Evolutionary conservation across 2,888 invertebrate genomes (phyloP), one percentile per base, ranked within the genome.

Genomic region (Calameuta filiformis): DNA sequence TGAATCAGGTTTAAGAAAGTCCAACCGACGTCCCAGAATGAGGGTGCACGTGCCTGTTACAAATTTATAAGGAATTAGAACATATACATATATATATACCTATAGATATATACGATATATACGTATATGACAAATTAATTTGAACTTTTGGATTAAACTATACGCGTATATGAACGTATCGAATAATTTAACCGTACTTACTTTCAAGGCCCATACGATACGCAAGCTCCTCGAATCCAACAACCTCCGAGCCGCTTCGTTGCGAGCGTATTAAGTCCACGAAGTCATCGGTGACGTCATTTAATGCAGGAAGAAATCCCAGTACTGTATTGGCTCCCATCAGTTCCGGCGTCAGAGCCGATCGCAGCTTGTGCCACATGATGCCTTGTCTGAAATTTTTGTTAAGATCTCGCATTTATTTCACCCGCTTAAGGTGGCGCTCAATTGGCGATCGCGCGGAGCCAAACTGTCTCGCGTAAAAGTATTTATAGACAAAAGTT

Each of bases 131-230:
- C 12, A 30, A 34, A 34, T 71, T 12, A 71, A 30, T 71, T n/a
- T 71, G 34, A 34, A 31, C 31, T 9, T 71, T 23, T 71, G 9
- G 12, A 71, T 71, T 71, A 71, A 33, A 71, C 31, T 33, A 71
- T 56, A 56, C 1, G 2, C 23, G 1, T 56, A 56, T 56, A 9
- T 9, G 23, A 56, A 56, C 9, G 6, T 56, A 56, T 56, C 9
- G 9, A 56, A 56, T 56, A 56, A 23, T 56, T 56, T 56, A 56
- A 23, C 73, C 30, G 78, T 79, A 93, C 93, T 93, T 90, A 95
- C 95, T 95, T 93, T 97, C 97, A 74, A 97, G 92, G 3, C 96
- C 97, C 93, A 97, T 94, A 81, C 95, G 93, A 88, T 96, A 96
- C 2, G 96, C 95, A 76, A 96, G 93, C 82, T 95, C 94, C 83